Base-by-base conservation (phyloP, 2,888 invertebrate species). In the Petrolisthes manimaculis region DNA sequence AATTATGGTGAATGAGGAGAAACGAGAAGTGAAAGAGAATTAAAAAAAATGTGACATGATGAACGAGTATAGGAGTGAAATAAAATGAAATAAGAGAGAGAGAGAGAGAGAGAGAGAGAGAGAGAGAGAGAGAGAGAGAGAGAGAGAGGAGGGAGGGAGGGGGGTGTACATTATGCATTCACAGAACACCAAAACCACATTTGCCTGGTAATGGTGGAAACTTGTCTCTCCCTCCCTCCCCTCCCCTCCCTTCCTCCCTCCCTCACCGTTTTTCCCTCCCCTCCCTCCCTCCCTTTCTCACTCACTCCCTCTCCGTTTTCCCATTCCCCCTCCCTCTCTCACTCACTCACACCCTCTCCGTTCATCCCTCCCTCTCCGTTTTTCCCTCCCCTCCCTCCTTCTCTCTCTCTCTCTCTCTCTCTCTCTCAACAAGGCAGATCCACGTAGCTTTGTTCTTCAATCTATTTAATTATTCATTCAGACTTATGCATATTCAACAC, bases 321-420 rank as follows among this genome's bases (percentile, higher is more conserved):
- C 61, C 53, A 61, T 81, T 21, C 78, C 53, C 78, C 53, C 78
- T 78, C 78, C 53, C 78, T 78, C 78, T 51, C 78, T 78, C 80
- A 56, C 80, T 80, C 80, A 56, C 80, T 80, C 80, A 56, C 80
- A 56, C 81, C 56, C 80, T 80, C 55, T 80, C 80, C 56, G 24
- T 80, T 56, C 56, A 54, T 80, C 81, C 67, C 61, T 81, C 56
- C 55, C 51, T 37, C n/a, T 55, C 71, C 53, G 18, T 18, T 51
- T 21, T 21, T 69, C 51, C 54, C 24, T 21, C n/a, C 54, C 37
- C 74, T n/a, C 69, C 56, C 51, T 69, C 69, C 37, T 5, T 37
- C 51, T 69, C 69, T 51, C 51, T 37, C 51, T 83, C 69, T 83
- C 18, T 8, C 18, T 83, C 83, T 83, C 51, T 69, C 81, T 81